Base-by-base conservation (phyloP, 1,140 invertebrate species). In the Euwallacea similis region DNA sequence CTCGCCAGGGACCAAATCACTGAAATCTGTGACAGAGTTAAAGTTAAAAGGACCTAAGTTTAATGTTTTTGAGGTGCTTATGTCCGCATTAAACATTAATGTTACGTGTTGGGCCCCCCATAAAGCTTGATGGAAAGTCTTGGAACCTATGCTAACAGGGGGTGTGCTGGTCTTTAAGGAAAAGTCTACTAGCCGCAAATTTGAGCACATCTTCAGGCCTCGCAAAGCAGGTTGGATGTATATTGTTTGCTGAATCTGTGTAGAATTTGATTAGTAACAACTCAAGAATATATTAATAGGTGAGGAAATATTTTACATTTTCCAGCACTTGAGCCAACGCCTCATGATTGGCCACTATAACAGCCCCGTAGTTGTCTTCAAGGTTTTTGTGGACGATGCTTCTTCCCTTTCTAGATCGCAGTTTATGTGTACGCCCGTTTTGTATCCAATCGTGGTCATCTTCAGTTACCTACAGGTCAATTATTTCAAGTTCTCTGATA, bases 301-400 rank as follows among this genome's bases (percentile, higher is more conserved):
- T 4, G 21, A 33, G 21, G 21, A 33, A 33, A 33, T 33, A 4
- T 33, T 73, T 81, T 86, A 93, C 92, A 85, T 93, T 91, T 80
- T 93, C 91, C 56, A 94, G 83, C 76, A 94, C 88, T 83, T 94
- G 92, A 42, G 92, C 90, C 0, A 95, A 84, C 3, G 93, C 91
- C 82, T 94, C 91, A 78, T 93, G 92, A 84, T 95, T 95, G 44
- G 93, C 92, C n/a, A 93, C 89, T 47, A 94, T 88, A 2, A 95
- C 92, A 50, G 93, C 92, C 1, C 91, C 91, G 78, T 95, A 95
- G 82, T 94, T 94, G 76, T 94, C 92, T 79, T 94, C 92, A 42
- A 95, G 84, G 79, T 88, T 93, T 76, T 88, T 90, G 80, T 93
- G 91, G 58, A 93, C 89, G 67, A 92, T 88, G 79, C 89, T 91